phyloP scores from a whole-genome alignment of 1,140 invertebrate species.

The Hyposmocoma kahamanoa region DNA sequence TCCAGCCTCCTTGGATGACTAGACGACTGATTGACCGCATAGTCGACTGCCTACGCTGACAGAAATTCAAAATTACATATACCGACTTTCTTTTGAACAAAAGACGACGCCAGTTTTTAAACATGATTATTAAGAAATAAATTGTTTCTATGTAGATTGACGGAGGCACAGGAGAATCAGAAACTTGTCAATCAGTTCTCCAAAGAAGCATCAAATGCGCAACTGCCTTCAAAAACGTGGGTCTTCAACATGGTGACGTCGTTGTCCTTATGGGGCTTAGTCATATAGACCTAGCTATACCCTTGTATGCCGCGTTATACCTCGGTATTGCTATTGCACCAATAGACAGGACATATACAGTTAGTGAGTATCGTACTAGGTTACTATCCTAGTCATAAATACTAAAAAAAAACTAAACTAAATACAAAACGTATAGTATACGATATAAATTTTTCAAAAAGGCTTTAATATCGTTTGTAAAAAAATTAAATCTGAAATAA shows the following conservation, averaged over 20 bases:
- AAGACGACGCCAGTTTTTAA: neutral
- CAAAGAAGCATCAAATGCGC: constrained; percentile 20
- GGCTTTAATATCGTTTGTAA: neutral
- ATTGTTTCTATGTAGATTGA: constrained; percentile 39
- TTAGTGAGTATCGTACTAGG: constrained; percentile 31
- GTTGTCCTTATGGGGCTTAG: constrained; percentile 38
- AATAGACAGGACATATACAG: constrained; percentile 28
- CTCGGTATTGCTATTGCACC: constrained; percentile 28
- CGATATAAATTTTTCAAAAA: neutral
- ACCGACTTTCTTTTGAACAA: neutral
- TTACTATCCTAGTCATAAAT: neutral
- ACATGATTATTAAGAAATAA: neutral
- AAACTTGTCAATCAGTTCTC: constrained; percentile 42
- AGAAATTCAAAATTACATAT: neutral
- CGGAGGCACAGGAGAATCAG: constrained; percentile 36
- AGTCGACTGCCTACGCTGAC: neutral
- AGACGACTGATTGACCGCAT: neutral
- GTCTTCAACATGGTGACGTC: constrained; percentile 45
- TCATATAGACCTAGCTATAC: constrained; percentile 37
- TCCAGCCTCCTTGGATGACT: neutral
- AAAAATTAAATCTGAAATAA: neutral
- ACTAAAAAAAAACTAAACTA: neutral
- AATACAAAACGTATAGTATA: too few relatives aligned
- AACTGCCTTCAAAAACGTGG: constrained; percentile 32
- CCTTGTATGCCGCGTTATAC: constrained; percentile 35